Evolutionary conservation across 2,888 invertebrate species (phyloP), one percentile per base, ranked within the genome.

Genomic region (Eilema griseolum): DNA sequence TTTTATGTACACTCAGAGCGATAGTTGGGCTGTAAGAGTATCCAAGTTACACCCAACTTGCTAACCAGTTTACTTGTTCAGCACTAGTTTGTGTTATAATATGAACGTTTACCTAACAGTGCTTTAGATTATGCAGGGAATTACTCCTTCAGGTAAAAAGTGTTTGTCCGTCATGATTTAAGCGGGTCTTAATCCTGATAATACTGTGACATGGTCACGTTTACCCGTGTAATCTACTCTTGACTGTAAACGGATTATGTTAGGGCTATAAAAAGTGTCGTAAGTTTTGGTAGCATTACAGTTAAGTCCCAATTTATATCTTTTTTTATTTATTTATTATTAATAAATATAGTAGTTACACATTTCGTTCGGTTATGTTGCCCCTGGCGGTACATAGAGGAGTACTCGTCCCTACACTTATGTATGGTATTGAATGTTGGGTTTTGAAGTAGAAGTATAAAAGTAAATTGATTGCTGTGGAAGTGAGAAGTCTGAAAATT

Each of bases 61-160:
- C 37, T 62, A 71, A 56, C 68, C 61, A 61, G 68, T 68, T 68
- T 71, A 66, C 72, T 59, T 70, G 70, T 73, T 70, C 24, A 24
- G 66, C n/a, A 31, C 41, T 60, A 57, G 71, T 71, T 69, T 69
- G 64, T 65, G 66, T 52, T 59, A 33, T 60, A 72, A 72, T 59
- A 63, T 61, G 62, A 62, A 68, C 62, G 33, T 61, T 69, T 46
- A n/a, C 20, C 46, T 69, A 66, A 66, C 68, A 61, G 63, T 33
- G 61, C 46, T 66, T 69, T 69, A 14, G 68, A 41, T 68, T 57
- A 33, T 33, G 20, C 23, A 56, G n/a, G 23, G 41, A 41, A 62
- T 41, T 41, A 16, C 37, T 62, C 20, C 37, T 62, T 62, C 26
- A 26, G 41, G 26, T 62, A 24, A 52, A 52, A 52, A 52, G 20